phyloP scores from a whole-genome alignment of 2,113 vertebrate species.

The Pollachius pollachius region DNA sequence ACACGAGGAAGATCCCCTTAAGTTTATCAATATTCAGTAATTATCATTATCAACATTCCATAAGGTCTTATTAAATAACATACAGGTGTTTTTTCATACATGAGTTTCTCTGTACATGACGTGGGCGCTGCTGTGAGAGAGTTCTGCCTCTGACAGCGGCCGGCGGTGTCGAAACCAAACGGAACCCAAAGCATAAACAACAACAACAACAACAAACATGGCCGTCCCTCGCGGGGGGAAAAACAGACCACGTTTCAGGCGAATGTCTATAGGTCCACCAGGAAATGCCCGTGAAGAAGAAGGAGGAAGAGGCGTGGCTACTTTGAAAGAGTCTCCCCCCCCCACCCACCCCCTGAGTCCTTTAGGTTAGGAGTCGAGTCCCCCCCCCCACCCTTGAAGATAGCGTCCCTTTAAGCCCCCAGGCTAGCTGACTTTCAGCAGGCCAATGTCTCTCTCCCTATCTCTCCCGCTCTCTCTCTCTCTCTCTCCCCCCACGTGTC shows the following conservation, averaged over 20 bases:
- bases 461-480: no score
- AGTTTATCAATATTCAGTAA: conserved; percentile 67
- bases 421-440: no score
- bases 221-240: conserved; percentile 47
- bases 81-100: conserved; percentile 69
- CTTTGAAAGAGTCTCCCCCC: conserved; percentile 48
- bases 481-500: background rate
- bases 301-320: conserved; percentile 70
- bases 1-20: conserved; percentile 68
- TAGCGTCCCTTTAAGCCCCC: no score
- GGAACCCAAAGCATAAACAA: conserved; percentile 11
- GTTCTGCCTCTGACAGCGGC: conserved; percentile 53
- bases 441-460: no score
- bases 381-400: background rate
- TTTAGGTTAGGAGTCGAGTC: background rate
- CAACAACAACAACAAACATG: conserved; percentile 40
- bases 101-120: conserved; percentile 68
- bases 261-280: conserved; percentile 55
- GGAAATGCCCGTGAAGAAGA: conserved; percentile 70
- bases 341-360: background rate
- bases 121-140: conserved; percentile 54
- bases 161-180: conserved; percentile 36
- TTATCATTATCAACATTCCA: conserved; percentile 73
- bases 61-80: conserved; percentile 73
- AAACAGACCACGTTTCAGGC: conserved; percentile 53